Conservation (phyloP, 2,113 vertebrate genomes). For the Serilophus lunatus region DNA sequence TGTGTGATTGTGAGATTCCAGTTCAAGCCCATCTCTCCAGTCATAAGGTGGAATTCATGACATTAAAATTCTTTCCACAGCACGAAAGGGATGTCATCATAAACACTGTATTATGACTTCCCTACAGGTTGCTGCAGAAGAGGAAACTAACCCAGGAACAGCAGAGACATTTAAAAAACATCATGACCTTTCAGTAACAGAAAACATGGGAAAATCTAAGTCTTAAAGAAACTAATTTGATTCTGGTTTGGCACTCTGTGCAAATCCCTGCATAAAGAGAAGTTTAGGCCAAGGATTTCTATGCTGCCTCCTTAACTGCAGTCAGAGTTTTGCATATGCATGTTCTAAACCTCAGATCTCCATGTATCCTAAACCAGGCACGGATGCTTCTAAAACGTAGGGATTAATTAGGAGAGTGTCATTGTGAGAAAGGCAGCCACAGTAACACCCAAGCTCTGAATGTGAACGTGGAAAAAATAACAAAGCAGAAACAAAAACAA, state of each 20-base stretch:
- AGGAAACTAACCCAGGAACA: slow-evolving; percentile 25
- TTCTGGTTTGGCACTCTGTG: slow-evolving; percentile 29
- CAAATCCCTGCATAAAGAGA: background rate
- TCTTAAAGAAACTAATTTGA: slow-evolving; percentile 37
- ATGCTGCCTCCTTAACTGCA: background rate
- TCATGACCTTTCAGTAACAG: slow-evolving; percentile 50
- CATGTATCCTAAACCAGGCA: background rate
- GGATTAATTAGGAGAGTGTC: slow-evolving; percentile 6
- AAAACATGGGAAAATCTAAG: slow-evolving; percentile 61
- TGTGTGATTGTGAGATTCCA: slow-evolving; percentile 32
- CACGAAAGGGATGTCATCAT: slow-evolving; percentile 39
- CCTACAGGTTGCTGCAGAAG: slow-evolving; percentile 32
- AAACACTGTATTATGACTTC: slow-evolving; percentile 35
- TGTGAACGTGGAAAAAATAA: slow-evolving; percentile 39
- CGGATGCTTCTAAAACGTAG: background rate
- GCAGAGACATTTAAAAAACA: slow-evolving; percentile 46
- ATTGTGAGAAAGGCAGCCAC: slow-evolving; percentile 19
- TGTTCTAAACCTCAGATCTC: background rate
- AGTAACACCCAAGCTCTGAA: background rate
- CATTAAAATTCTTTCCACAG: slow-evolving; percentile 48
- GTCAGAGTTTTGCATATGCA: background rate
- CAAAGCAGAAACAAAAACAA: slow-evolving; percentile 46
- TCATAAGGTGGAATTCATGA: slow-evolving; percentile 41
- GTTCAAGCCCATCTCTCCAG: slow-evolving; percentile 26
- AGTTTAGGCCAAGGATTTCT: background rate